These are phyloP conservation scores for Disparrhopalites patrizii DNA, from an alignment of 2,888 invertebrate genomes.

Conservation along the genomic window DNA sequence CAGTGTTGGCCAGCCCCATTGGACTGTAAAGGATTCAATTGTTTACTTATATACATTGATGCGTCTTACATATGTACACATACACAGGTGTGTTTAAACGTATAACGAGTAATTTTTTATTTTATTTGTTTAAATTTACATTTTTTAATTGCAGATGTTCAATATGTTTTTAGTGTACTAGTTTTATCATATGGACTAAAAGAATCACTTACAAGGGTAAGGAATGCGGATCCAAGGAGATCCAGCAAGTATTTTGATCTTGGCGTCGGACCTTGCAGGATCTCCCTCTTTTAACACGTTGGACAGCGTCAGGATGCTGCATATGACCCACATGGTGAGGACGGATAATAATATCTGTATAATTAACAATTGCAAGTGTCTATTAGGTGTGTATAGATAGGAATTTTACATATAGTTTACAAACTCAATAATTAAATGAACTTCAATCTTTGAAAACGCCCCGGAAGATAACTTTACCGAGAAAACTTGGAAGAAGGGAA, in stretches of 20 bases:
- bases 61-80: background rate
- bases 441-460: too few relatives aligned
- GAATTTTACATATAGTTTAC: too few relatives aligned
- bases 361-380: too few relatives aligned
- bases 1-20: constrained; percentile 72
- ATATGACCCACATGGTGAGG: constrained; percentile 70
- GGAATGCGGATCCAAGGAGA: constrained; percentile 79
- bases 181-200: too few relatives aligned
- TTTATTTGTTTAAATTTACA: too few relatives aligned
- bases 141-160: too few relatives aligned
- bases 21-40: constrained; percentile 59
- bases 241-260: constrained; percentile 64
- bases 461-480: constrained; percentile 27
- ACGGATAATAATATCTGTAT: constrained; percentile 50
- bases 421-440: too few relatives aligned
- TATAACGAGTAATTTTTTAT: too few relatives aligned
- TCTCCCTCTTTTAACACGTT: constrained; percentile 63
- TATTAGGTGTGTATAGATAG: too few relatives aligned
- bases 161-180: too few relatives aligned
- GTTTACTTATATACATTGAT: background rate
- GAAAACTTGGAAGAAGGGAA: constrained; percentile 28
- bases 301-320: constrained; percentile 64
- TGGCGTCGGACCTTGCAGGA: constrained; percentile 69
- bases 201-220: constrained; percentile 64
- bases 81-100: background rate